Percentiles rank a stretch among this genome's conserved stretches.
phyloP scores from a whole-genome alignment of 2,797 vertebrate species.

The Loriculus beryllinus region DNA sequence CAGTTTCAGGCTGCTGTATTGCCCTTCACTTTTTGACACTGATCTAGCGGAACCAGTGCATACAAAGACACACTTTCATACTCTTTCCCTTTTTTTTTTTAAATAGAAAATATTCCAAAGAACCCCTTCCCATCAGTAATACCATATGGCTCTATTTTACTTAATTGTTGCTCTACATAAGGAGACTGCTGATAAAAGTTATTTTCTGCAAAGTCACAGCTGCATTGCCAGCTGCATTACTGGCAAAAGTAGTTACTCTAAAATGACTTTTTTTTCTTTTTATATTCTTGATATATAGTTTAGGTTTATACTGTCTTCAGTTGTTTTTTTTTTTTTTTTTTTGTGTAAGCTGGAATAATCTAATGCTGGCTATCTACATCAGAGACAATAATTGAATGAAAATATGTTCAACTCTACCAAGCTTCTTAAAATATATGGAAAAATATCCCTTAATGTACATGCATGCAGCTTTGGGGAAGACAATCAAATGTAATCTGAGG shows the following conservation, averaged over 20 bases:
- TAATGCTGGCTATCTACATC: neutral
- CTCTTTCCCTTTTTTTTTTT: neutral
- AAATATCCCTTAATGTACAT: neutral
- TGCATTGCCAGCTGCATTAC: constrained; percentile 60
- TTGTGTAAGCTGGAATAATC: neutral
- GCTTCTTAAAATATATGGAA: neutral
- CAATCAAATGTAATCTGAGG: neutral
- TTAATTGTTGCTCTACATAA: constrained; percentile 62
- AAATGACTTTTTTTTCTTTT: neutral
- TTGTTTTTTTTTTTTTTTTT: neutral
- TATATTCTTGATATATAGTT: constrained; percentile 42
- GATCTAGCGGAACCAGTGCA: constrained; percentile 16
- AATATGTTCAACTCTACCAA: neutral
- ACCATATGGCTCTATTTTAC: constrained; percentile 69
- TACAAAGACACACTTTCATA: constrained; percentile 28
- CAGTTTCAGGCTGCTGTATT: constrained; percentile 25
- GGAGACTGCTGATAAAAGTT: constrained; percentile 65
- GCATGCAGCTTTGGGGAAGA: neutral
- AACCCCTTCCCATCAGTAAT: constrained; percentile 8
- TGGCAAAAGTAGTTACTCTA: constrained; percentile 52
- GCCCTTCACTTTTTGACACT: constrained; percentile 40
- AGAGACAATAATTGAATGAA: constrained; percentile 19
- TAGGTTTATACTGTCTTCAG: constrained; percentile 29
- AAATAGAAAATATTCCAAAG: constrained; percentile 52
- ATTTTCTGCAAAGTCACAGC: constrained; percentile 57